Base-by-base conservation (phyloP, 2,888 invertebrate species). In the Trichopria drosophilae region DNA sequence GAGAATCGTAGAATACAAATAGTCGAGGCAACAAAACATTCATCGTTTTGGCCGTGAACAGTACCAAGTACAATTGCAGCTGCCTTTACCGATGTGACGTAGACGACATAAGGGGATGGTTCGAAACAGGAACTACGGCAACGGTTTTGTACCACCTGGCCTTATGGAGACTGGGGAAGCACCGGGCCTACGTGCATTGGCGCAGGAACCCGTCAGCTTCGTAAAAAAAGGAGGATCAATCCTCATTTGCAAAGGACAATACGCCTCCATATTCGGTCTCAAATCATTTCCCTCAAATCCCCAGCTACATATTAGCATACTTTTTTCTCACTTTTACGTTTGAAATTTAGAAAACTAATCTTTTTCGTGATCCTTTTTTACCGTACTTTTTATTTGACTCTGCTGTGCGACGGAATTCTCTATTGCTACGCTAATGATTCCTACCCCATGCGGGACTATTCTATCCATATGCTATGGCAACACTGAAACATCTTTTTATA, bases 111-210 rank as follows among this genome's bases (percentile, higher is more conserved):
- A 64, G 58, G 66, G 62, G 62, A 63, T 68, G 67, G 59, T n/a
- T n/a, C n/a, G n/a, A n/a, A n/a, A n/a, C 61, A 57, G 47, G 52
- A 56, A 61, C 61, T 59, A 56, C 62, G 60, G 66, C 66, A 70
- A 72, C 72, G 71, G 72, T 72, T 70, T 70, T 61, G 64, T 65
- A 67, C 69, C 72, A 72, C 72, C 72, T 72, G 72, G 72, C 68
- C 66, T 59, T 59, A 57, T 57, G 60, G 62, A 66, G 63, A 65
- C 62, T 61, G 59, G 59, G 50, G 52, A 51, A 61, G 67, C 67
- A 66, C 66, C 66, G 68, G 67, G 59, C 53, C 51, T 43, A 48
- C 55, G 43, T 41, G 34, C 64, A 66, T 61, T 66, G 67, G 66
- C 62, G 67, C 63, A 62, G 63, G 46, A 53, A 53, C 53, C 54